Base-by-base conservation (phyloP, 1,140 invertebrate genomes). In the Aphelenchoides fujianensis region DNA sequence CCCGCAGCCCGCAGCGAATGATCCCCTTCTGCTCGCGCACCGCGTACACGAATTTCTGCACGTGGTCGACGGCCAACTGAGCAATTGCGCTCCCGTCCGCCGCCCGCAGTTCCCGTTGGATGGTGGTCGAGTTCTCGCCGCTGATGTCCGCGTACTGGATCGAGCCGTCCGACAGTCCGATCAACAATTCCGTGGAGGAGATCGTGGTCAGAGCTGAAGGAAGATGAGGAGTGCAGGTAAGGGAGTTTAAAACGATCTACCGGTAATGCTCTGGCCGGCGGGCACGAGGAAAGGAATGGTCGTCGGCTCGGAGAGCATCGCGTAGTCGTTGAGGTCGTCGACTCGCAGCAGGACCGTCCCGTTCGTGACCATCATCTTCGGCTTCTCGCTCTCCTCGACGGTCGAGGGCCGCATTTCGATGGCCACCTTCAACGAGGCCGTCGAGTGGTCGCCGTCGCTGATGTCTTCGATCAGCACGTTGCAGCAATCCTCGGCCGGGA, bases 121-220 rank as follows among this genome's bases (percentile, higher is more conserved):
- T 73, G 63, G 23, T 37, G 36, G 28, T 74, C 55, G 55, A 52
- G 3, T 48, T 53, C 2, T 52, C 19, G 5, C 0, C 35, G 30
- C 12, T 73, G 23, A 76, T 36, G 41, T 77, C 59, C 16, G 74
- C 32, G 5, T 31, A 48, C 41, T 69, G 69, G 31, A 78, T 73
- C 3, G 76, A 55, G 1, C 76, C 76, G 71, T 78, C 76, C 0
- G 76, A 78, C 0, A 78, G 53, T 23, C 76, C 76, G 28, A 78
- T 41, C 28, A 78, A 36, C 23, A 78, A 19, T 37, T 76, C 63
- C 0, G 48, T 41, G 2, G 35, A 31, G 16, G 75, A 76, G 23
- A 76, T 2, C 3, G 64, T 23, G 12, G 16, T 36, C 19, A 76
- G 28, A 19, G 75, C 75, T 73, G 19, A 68, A 68, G n/a, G n/a